Evolutionary conservation across 2,113 vertebrate species (phyloP), one percentile per base, ranked within the genome.

Genomic region (Mustela nigripes): DNA sequence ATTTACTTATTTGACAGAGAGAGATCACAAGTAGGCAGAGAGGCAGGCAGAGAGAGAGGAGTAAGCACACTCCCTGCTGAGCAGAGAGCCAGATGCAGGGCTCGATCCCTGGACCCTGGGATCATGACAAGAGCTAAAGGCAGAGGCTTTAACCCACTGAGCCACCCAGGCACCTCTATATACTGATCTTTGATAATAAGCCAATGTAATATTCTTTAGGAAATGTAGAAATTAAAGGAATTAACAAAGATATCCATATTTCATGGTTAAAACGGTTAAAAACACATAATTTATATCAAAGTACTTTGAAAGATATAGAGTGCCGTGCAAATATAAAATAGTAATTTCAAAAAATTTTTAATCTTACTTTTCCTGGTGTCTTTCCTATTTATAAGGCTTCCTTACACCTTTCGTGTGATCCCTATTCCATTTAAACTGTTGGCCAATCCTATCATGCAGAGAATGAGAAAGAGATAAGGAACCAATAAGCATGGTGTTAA

Each of bases 281-380:
- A 86, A 7, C 7, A 63, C 28, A 74, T 80, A 50, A 76, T 67
- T 93, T 80, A 21, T 89, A 58, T 76, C 48, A 48, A 48, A 91
- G n/a, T 80, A 73, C 33, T 93, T 53, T 62, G 15, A 63, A 95
- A 76, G 31, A 79, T 78, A 65, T 2, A 82, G 31, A 86, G 9
- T 86, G 11, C 42, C 11, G 3, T 74, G 33, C n/a, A 89, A 93
- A 93, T 95, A 14, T 82, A 96, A 74, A 58, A 84, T 76, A 86
- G 60, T 53, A 92, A 76, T 90, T 78, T 18, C 1, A 62, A 63
- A 1, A 63, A 63, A n/a, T 18, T 60, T 88, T 87, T 67, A 33
- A 48, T 31, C 53, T 96, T 91, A n/a, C 39, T 82, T 82, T 87
- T 92, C 48, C 48, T 42, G 36, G 33, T 48, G 39, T 50, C 11